These are phyloP conservation scores for Mus spretus DNA, from an alignment of 2,797 vertebrate species.

Conservation along the genomic window DNA sequence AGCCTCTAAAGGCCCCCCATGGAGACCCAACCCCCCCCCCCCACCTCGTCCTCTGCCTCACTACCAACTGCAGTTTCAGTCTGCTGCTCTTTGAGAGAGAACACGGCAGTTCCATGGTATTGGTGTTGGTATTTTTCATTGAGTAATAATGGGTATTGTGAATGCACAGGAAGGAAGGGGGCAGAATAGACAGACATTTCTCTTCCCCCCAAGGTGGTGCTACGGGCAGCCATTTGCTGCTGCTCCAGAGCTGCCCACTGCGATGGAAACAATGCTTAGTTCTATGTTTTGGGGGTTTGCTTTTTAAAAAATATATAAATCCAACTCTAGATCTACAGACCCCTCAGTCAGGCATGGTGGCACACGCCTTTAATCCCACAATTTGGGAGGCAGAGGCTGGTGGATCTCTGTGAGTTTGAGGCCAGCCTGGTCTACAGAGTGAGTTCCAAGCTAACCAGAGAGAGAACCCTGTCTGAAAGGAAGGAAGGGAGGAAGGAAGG, in stretches of 20 bases:
- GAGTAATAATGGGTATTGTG: neutral
- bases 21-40: neutral
- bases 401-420: neutral
- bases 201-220: neutral
- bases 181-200: neutral
- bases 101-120: neutral
- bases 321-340: neutral
- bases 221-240: neutral
- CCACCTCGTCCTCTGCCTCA: neutral
- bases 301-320: neutral
- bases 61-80: neutral
- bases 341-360: neutral
- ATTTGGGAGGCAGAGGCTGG: neutral
- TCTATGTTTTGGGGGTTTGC: neutral
- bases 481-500: neutral
- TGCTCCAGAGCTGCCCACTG: neutral
- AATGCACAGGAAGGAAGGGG: neutral
- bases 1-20: neutral
- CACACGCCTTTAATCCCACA: neutral
- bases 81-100: conserved; percentile 14
- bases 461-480: neutral
- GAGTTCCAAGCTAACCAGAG: neutral
- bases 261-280: neutral
- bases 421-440: neutral
- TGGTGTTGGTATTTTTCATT: neutral